phyloP scores from a whole-genome alignment of 2,797 vertebrate genomes.

The Propithecus deckenii region DNA sequence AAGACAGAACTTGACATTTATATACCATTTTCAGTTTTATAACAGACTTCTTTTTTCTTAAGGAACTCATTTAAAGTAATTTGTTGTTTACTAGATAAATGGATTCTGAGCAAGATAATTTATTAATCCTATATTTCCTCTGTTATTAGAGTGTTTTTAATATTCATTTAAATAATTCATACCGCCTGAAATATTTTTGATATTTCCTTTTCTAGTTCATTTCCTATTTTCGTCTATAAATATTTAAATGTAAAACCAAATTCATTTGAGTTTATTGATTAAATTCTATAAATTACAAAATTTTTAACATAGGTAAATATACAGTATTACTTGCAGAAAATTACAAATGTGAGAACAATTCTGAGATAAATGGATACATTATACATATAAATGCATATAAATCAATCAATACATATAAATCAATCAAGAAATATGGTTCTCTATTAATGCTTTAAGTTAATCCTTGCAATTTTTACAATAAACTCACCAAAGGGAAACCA shows the following conservation, averaged over 20 bases:
- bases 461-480: slow-evolving; percentile 19
- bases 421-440: slow-evolving; percentile 73
- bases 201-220: slow-evolving; percentile 71
- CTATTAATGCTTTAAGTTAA: slow-evolving; percentile 57
- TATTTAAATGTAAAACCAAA: slow-evolving; percentile 80
- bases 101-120: neutral
- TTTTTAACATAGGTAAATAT: slow-evolving; percentile 77
- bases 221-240: slow-evolving; percentile 80
- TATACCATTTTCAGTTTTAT: slow-evolving; percentile 19
- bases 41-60: neutral
- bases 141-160: slow-evolving; percentile 70
- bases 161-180: slow-evolving; percentile 83
- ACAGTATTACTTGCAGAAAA: slow-evolving; percentile 29
- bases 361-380: slow-evolving; percentile 30
- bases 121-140: neutral
- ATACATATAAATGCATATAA: slow-evolving; percentile 13
- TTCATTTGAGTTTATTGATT: slow-evolving; percentile 66
- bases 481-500: slow-evolving; percentile 64
- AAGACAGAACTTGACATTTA: slow-evolving; percentile 42
- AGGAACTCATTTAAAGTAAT: slow-evolving; percentile 46
- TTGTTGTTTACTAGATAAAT: slow-evolving; percentile 29
- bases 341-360: slow-evolving; percentile 70
- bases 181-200: slow-evolving; percentile 68
- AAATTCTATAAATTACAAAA: slow-evolving; percentile 80
- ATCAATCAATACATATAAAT: no score